Evolutionary conservation across 2,797 vertebrate species (phyloP), one percentile per base, ranked within the genome.

Genomic region (Smutsia temminckii): DNA sequence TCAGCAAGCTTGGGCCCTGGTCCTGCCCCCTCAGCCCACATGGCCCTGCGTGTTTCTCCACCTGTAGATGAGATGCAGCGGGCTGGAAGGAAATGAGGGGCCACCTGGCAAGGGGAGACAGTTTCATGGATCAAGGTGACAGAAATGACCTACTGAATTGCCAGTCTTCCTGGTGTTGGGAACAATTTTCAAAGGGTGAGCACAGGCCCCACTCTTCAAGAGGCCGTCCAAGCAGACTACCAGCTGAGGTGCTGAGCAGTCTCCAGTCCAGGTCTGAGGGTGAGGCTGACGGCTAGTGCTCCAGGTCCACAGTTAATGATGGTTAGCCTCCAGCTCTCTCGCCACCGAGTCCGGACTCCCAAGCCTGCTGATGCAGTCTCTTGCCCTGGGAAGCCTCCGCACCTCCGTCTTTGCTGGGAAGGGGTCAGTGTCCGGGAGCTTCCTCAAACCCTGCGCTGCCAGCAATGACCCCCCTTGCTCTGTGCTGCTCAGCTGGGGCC

Each of bases 1-100:
- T 9, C 10, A 0, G 12, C 0, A 4, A 6, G 55, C 46, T 4
- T 11, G 8, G 2, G 0, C 53, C 40, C 40, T 40, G 3, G 3
- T 0, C 0, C 4, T 2, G 46, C 29, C 29, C 59, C 57, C 34
- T 63, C 32, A 13, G 34, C 46, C 37, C 42, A 21, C n/a, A 10
- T 12, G 21, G 34, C 34, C 46, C n/a, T 1, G 8, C 0, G 3
- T 2, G 27, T 27, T 25, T 23, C 29, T 12, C 59, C 4, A 13
- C 13, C 46, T 14, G 23, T 40, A 23, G 77, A 29, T 6, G 34
- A 37, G 20, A 20, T 14, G 17, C 32, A 23, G 11, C 10, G 8
- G 40, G n/a, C 32, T 14, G 37, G 51, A 14, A 8, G 3, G n/a
- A 27, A 63, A 20, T 5, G 11, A 25, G 77, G 42, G 17, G 27